phyloP scores from a whole-genome alignment of 2,797 vertebrate species.

The Melanotaenia maccullochi region DNA sequence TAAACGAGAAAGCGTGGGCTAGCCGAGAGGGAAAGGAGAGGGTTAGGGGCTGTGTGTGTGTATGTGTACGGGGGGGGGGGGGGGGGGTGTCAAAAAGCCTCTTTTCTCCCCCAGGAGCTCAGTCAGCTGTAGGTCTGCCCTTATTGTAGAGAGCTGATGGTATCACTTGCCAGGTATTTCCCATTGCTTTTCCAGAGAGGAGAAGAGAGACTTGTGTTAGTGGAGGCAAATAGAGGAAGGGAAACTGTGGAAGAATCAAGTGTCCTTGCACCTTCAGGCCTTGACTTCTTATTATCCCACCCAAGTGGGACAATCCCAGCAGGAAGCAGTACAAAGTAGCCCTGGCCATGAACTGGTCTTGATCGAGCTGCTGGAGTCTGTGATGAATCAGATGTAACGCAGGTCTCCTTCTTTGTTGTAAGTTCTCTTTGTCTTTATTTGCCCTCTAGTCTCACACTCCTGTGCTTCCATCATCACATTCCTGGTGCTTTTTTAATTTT shows the following conservation, averaged over 20 bases:
- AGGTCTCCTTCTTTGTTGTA: slow-evolving; percentile 13
- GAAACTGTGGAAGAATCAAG: slow-evolving; percentile 48
- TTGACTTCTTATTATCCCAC: slow-evolving; percentile 19
- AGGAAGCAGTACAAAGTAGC: slow-evolving; percentile 56
- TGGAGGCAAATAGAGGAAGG: slow-evolving; percentile 39
- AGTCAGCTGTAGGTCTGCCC: slow-evolving; percentile 79
- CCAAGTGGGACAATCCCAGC: slow-evolving; percentile 36
- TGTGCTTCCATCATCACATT: slow-evolving; percentile 75
- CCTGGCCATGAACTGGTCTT: slow-evolving; percentile 49
- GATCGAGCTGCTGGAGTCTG: slow-evolving; percentile 27
- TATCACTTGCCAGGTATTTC: slow-evolving; percentile 78
- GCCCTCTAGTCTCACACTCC: slow-evolving; percentile 54
- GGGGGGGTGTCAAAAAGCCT: slow-evolving; percentile 80
- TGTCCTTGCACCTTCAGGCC: slow-evolving; percentile 38
- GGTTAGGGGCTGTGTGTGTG: slow-evolving; percentile 15
- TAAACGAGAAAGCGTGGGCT: slow-evolving; percentile 85
- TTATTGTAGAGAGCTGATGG: slow-evolving; percentile 71
- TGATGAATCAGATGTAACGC: slow-evolving; percentile 47
- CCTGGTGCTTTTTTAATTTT: slow-evolving; percentile 77
- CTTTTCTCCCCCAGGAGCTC: slow-evolving; percentile 80
- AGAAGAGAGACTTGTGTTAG: slow-evolving; percentile 52
- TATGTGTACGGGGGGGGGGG: background rate
- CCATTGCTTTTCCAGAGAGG: slow-evolving; percentile 61
- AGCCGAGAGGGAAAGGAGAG: slow-evolving; percentile 72
- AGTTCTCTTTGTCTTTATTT: slow-evolving; percentile 28